Conservation (phyloP, 2,113 vertebrate species). For the Menidia beryllina region DNA sequence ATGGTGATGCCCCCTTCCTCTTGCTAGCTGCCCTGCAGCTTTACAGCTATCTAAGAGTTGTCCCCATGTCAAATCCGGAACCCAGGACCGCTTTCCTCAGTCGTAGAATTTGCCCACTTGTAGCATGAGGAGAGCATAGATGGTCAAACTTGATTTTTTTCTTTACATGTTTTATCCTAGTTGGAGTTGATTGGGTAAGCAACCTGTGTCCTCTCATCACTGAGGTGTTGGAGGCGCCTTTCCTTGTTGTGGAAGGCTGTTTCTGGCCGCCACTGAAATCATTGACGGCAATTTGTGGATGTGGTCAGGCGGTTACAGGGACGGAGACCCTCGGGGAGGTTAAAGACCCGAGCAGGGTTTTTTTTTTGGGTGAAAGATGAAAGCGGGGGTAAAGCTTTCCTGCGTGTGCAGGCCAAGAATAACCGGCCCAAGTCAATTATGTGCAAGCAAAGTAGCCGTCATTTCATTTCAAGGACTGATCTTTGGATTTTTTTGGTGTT, state of each 20-base stretch:
- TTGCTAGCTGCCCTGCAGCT: slow-evolving; percentile 31
- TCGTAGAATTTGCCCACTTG: slow-evolving; percentile 82
- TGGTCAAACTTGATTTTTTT: slow-evolving; percentile 13
- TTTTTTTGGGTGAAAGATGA: slow-evolving; percentile 45
- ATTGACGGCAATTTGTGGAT: slow-evolving; percentile 56
- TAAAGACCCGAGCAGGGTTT: slow-evolving; percentile 31
- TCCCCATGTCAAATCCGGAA: slow-evolving; percentile 69
- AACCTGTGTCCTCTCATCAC: slow-evolving; percentile 71
- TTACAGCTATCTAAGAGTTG: slow-evolving; percentile 63
- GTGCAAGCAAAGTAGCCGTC: background rate
- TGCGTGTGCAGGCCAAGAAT: slow-evolving; percentile 16
- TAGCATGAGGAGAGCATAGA: slow-evolving; percentile 70
- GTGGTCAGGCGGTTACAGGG: slow-evolving; percentile 33
- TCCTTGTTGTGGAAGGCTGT: slow-evolving; percentile 18
- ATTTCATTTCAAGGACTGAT: slow-evolving; percentile 34
- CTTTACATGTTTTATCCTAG: slow-evolving; percentile 51
- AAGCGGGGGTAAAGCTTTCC: slow-evolving; percentile 17
- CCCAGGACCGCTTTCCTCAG: slow-evolving; percentile 67
- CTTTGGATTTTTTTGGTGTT: too few species aligned
- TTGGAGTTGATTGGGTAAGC: slow-evolving; percentile 68
- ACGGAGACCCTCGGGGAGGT: slow-evolving; percentile 35
- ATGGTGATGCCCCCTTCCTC: background rate
- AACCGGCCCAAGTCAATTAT: slow-evolving; percentile 47
- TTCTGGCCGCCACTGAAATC: slow-evolving; percentile 28
- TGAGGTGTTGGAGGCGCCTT: slow-evolving; percentile 67